Conservation (phyloP, 2,797 vertebrate genomes). For the Bucorvus abyssinicus region DNA sequence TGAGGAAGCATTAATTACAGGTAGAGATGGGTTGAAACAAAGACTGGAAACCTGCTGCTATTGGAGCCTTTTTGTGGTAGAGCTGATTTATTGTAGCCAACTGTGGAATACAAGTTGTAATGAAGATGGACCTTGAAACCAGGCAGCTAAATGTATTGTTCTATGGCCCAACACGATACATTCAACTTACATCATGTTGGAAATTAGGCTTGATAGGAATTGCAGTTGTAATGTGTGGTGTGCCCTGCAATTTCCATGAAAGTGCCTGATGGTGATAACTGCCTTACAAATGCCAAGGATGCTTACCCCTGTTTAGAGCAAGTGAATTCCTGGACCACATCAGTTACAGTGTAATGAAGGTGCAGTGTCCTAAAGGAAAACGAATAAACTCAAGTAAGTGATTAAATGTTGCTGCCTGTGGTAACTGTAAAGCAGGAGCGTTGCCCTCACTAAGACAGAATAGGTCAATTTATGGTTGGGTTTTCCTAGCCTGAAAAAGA, state of each 20-base stretch:
- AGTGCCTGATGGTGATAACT: not conserved
- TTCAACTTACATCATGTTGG: not conserved
- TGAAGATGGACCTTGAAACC: constrained; percentile 36
- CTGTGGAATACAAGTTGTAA: constrained; percentile 7
- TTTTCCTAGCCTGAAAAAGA: not conserved
- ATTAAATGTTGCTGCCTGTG: not conserved
- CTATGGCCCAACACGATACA: not conserved
- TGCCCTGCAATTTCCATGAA: constrained; percentile 13
- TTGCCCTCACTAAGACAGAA: not conserved
- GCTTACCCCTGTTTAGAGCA: not conserved
- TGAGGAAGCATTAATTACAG: constrained; percentile 61
- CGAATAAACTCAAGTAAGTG: not conserved
- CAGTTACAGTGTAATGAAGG: not conserved
- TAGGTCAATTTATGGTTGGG: not conserved
- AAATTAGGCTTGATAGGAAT: constrained; percentile 21
- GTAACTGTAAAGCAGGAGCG: not conserved
- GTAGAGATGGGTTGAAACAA: constrained; percentile 19
- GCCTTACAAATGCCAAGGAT: not conserved
- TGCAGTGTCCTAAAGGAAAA: not conserved
- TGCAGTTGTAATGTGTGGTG: not conserved
- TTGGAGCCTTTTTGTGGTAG: not conserved
- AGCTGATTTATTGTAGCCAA: constrained; percentile 20
- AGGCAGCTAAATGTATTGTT: constrained; percentile 1
- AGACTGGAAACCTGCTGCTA: constrained; percentile 11
- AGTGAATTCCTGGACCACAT: not conserved